These are phyloP conservation scores for Parascotia fuliginaria DNA, from an alignment of 2,888 invertebrate species.

Conservation along the genomic window DNA sequence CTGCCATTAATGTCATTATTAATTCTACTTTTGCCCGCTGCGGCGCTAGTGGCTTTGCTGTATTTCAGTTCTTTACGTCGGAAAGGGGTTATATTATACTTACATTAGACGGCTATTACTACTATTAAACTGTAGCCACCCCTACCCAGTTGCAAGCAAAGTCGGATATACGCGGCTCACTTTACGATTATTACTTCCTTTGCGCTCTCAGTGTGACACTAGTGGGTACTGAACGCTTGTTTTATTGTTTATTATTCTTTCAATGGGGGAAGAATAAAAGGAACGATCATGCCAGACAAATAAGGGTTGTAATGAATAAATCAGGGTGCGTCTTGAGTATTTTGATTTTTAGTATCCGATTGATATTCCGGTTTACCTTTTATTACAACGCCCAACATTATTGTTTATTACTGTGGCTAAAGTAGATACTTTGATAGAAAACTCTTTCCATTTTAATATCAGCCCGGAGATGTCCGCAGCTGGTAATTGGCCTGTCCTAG, in stretches of 20 bases:
- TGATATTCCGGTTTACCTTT: background rate
- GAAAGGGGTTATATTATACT: background rate
- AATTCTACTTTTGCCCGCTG: background rate
- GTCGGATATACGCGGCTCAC: conserved; percentile 66
- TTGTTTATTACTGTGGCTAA: too few species aligned
- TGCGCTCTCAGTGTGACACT: conserved; percentile 56
- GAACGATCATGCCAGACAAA: conserved; percentile 41
- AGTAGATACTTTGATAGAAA: too few species aligned
- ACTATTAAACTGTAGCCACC: conserved; percentile 19
- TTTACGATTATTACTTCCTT: conserved; percentile 76
- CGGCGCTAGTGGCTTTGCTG: background rate
- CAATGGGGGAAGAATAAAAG: conserved; percentile 43
- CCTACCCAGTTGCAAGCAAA: conserved; percentile 48
- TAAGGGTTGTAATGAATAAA: conserved; percentile 34
- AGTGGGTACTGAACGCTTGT: conserved; percentile 50
- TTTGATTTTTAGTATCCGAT: conserved; percentile 15
- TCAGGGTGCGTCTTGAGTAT: conserved; percentile 12
- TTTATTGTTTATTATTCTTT: conserved; percentile 63
- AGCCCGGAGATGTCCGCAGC: too few species aligned
- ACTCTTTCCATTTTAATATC: too few species aligned
- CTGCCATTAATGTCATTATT: background rate
- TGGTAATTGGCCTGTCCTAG: too few species aligned
- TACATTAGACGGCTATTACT: conserved; percentile 6
- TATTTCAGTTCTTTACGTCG: background rate
- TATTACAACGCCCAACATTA: background rate